Percentiles rank a stretch among this genome's conserved stretches.
Conservation (phyloP, 2,797 vertebrate species). For the Muscicapa striata region DNA sequence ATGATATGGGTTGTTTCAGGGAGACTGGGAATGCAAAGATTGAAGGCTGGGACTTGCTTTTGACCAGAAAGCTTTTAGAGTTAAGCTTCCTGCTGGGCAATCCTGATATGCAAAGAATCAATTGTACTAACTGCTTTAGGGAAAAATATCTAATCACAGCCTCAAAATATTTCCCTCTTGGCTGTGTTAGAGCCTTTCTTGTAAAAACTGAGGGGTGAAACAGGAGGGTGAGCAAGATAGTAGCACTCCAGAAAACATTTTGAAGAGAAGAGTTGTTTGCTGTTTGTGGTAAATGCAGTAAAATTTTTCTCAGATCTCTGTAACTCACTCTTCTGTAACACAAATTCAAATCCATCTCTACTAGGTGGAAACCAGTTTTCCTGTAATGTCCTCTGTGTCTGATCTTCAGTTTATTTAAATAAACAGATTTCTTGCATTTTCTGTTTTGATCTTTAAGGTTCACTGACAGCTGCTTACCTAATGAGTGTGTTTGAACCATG, state of each 20-base stretch:
- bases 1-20: background rate
- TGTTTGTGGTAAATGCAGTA: background rate
- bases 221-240: background rate
- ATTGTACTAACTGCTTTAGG: constrained; percentile 57
- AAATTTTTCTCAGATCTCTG: constrained; percentile 28
- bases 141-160: constrained; percentile 53
- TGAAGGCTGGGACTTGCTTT: constrained; percentile 46
- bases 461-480: constrained; percentile 15
- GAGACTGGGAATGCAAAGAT: constrained; percentile 10
- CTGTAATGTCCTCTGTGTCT: constrained; percentile 7
- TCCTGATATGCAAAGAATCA: constrained; percentile 58
- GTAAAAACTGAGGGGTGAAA: constrained; percentile 37
- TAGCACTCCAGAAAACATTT: constrained; percentile 22
- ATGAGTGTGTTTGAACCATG: background rate
- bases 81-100: constrained; percentile 55
- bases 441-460: constrained; percentile 53
- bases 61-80: constrained; percentile 61
- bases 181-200: constrained; percentile 33
- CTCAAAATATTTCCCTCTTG: constrained; percentile 58
- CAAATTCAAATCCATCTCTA: constrained; percentile 14
- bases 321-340: constrained; percentile 18
- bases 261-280: background rate
- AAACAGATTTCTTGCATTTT: constrained; percentile 30
- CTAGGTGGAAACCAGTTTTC: constrained; percentile 27
- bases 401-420: constrained; percentile 49